Percentiles rank a stretch among this genome's conserved stretches.
phyloP scores from a whole-genome alignment of 2,888 invertebrate species.

The Acanthacorydalis orientalis region DNA sequence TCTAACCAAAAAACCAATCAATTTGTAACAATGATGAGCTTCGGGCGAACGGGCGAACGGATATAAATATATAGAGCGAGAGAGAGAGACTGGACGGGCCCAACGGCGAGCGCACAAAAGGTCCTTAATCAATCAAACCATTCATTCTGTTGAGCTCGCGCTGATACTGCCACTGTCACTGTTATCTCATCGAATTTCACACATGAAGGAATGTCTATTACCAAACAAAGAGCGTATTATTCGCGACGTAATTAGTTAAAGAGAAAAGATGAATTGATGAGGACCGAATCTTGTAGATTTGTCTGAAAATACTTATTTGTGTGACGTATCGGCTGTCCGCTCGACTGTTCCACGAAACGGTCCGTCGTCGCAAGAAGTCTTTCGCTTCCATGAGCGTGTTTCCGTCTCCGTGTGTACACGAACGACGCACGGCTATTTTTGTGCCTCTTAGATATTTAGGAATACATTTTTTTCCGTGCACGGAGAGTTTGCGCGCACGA shows the following conservation, averaged over 20 bases:
- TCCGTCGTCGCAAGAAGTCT: too few relatives aligned
- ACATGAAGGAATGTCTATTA: conserved; percentile 5
- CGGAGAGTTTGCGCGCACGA: too few relatives aligned
- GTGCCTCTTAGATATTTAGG: too few relatives aligned
- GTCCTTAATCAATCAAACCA: conserved; percentile 4
- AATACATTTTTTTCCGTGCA: too few relatives aligned
- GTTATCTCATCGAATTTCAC: conserved; percentile 4
- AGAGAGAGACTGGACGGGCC: neutral
- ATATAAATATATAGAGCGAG: neutral
- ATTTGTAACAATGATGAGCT: conserved; percentile 7
- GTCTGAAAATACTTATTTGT: too few relatives aligned
- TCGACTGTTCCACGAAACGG: neutral
- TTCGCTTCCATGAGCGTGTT: too few relatives aligned
- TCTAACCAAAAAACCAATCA: conserved; percentile 7
- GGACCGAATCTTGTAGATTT: too few relatives aligned
- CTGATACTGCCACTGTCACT: neutral
- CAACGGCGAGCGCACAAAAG: conserved; percentile 2
- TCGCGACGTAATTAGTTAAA: conserved; percentile 17
- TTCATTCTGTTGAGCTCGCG: neutral
- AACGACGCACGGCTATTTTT: too few relatives aligned
- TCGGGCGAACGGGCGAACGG: neutral
- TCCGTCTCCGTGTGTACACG: too few relatives aligned
- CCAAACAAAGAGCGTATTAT: conserved; percentile 10
- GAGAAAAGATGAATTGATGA: conserved; percentile 10
- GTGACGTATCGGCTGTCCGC: too few relatives aligned